phyloP scores from a whole-genome alignment of 2,113 vertebrate species.

The Scytalopus superciliaris region DNA sequence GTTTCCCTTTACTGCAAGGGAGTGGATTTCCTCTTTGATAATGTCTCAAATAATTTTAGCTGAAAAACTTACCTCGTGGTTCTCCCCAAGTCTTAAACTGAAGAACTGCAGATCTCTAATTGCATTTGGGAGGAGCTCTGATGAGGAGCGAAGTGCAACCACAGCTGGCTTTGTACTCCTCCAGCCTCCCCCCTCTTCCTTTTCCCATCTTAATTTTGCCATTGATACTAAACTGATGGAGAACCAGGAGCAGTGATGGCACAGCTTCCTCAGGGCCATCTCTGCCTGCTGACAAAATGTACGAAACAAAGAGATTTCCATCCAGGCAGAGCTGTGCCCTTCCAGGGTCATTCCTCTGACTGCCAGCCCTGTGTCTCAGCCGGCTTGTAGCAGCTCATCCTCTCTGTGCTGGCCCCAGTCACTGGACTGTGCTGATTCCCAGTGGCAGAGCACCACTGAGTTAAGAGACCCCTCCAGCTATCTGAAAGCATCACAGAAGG shows the following conservation, averaged over 20 bases:
- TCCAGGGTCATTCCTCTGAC: neutral
- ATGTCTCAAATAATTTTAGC: neutral
- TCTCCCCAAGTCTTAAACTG: neutral
- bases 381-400: neutral
- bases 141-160: neutral
- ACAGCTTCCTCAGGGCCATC: neutral
- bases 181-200: neutral
- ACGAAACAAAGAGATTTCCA: neutral
- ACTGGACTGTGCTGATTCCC: neutral
- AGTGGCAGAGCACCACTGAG: neutral
- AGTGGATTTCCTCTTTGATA: neutral
- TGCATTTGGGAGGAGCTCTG: neutral
- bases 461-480: neutral
- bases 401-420: neutral
- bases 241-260: neutral
- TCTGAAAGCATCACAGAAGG: neutral
- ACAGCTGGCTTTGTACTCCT: neutral
- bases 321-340: neutral
- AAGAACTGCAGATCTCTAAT: neutral
- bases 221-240: neutral
- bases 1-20: neutral
- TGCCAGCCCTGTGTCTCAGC: neutral
- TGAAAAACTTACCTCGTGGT: accelerated
- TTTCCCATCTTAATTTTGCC: neutral
- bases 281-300: neutral